phyloP scores from a whole-genome alignment of 1,140 invertebrate genomes.

The Heliconius eleuchia region DNA sequence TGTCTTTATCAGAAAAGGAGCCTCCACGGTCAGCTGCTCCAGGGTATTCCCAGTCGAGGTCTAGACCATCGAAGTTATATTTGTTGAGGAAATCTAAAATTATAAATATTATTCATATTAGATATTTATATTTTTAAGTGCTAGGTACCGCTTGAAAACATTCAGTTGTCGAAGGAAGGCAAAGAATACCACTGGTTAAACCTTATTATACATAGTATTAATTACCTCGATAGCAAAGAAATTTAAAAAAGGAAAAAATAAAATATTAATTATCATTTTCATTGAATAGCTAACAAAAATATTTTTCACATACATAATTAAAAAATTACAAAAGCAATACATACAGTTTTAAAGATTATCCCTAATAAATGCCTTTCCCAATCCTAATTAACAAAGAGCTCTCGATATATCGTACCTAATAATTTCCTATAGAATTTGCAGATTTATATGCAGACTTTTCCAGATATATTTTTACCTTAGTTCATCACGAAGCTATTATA shows the following conservation, averaged over 20 bases:
- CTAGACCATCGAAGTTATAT: constrained; percentile 91
- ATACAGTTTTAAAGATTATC: neutral
- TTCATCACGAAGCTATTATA: too few species aligned
- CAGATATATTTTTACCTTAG: neutral
- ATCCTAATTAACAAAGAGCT: too few species aligned
- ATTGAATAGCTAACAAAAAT: too few species aligned
- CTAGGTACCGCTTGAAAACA: too few species aligned
- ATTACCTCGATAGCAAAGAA: neutral
- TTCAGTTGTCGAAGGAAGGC: too few species aligned
- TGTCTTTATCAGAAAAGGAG: constrained; percentile 90
- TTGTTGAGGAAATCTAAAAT: constrained; percentile 86
- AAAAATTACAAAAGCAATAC: neutral
- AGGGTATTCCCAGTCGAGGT: constrained; percentile 94
- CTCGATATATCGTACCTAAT: neutral
- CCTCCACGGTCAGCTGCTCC: constrained; percentile 93
- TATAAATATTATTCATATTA: neutral
- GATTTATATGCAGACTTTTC: neutral
- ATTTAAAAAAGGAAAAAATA: too few species aligned
- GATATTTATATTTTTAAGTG: too few species aligned
- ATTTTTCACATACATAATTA: neutral
- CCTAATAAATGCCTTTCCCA: neutral
- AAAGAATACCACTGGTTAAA: too few species aligned
- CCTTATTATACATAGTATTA: too few species aligned
- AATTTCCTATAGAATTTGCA: neutral
- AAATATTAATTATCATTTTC: too few species aligned